These are phyloP conservation scores for Tursiops truncatus DNA, from an alignment of 2,113 vertebrate genomes.

Conservation along the genomic window DNA sequence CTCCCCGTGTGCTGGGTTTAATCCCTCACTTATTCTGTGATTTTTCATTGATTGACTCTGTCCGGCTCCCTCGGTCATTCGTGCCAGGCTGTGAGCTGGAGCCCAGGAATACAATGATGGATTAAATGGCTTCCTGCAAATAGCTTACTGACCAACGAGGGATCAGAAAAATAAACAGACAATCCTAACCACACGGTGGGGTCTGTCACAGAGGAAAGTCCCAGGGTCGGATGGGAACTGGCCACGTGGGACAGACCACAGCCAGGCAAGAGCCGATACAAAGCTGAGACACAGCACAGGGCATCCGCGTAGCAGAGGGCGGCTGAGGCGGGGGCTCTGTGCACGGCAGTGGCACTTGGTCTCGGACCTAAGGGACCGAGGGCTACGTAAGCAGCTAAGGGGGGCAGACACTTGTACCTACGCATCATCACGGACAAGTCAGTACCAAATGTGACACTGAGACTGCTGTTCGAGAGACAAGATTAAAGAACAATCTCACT, in stretches of 20 bases:
- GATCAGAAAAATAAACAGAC: background rate
- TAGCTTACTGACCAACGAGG: background rate
- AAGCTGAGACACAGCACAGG: fast-evolving
- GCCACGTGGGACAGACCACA: background rate
- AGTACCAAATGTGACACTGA: background rate
- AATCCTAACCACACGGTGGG: background rate
- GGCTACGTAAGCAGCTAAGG: background rate
- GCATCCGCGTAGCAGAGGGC: fast-evolving
- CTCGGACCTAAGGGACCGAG: background rate
- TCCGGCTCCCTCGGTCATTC: background rate
- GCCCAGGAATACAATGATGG: background rate
- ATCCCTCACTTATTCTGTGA: background rate
- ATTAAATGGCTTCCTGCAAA: background rate
- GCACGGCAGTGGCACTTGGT: background rate
- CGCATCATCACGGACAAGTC: background rate
- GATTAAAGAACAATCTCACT: background rate
- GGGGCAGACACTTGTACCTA: background rate
- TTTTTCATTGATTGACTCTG: background rate
- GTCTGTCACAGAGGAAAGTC: background rate
- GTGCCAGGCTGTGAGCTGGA: background rate
- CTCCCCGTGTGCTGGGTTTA: fast-evolving
- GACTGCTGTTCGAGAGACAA: background rate
- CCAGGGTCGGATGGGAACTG: fast-evolving
- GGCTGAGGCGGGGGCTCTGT: too few relatives aligned
- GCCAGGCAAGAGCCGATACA: background rate